These are phyloP conservation scores for Picathartes gymnocephalus DNA, from an alignment of 2,113 vertebrate genomes.

Conservation along the genomic window DNA sequence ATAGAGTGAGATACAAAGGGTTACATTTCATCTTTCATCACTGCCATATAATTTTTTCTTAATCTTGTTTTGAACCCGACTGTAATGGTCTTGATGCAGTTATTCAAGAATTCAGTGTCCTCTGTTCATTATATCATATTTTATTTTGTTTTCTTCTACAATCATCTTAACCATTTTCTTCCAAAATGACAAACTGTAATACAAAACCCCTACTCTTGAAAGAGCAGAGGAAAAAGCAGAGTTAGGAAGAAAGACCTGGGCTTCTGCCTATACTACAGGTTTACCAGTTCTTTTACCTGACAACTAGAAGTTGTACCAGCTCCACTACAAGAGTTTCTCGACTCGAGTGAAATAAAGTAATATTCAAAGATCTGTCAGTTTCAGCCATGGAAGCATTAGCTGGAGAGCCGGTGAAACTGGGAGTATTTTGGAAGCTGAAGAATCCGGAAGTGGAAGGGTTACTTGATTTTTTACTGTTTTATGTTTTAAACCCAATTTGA, in stretches of 20 bases:
- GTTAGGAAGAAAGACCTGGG: not conserved
- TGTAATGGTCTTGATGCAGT: not conserved
- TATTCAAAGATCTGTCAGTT: not conserved
- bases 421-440: not conserved
- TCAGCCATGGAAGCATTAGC: not conserved
- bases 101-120: not conserved
- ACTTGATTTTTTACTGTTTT: slow-evolving; percentile 30
- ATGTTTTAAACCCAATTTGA: slow-evolving; percentile 52
- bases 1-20: not conserved
- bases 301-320: not conserved
- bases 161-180: not conserved
- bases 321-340: not conserved
- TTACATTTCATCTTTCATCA: not conserved
- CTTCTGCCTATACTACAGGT: not conserved
- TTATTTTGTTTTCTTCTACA: not conserved
- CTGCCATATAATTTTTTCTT: not conserved
- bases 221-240: not conserved
- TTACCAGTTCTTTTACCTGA: not conserved
- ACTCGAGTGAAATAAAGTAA: not conserved
- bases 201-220: not conserved
- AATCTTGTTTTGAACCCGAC: not conserved
- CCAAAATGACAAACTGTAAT: not conserved
- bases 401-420: not conserved
- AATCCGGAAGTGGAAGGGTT: slow-evolving; percentile 33
- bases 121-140: not conserved